phyloP scores from a whole-genome alignment of 2,797 vertebrate species.

The Spheniscus humboldti region DNA sequence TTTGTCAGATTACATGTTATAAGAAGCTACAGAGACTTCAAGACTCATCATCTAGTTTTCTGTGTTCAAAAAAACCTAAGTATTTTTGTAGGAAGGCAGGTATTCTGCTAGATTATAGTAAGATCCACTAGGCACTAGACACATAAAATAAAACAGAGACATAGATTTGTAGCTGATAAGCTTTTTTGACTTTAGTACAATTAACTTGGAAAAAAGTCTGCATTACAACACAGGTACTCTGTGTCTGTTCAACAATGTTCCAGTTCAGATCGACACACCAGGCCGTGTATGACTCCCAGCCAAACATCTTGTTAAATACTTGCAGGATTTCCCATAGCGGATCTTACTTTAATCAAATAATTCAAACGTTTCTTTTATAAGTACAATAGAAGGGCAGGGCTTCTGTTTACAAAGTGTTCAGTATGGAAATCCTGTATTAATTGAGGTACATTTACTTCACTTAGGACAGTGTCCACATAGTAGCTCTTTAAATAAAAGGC shows the following conservation, averaged over 20 bases:
- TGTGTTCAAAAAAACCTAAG: rapidly evolving
- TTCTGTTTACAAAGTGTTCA: conserved; percentile 62
- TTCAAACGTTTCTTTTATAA: conserved; percentile 50
- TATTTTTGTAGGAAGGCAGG: neutral
- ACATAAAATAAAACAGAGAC: neutral
- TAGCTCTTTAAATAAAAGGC: conserved; percentile 32
- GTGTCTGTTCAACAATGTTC: neutral
- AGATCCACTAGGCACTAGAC: neutral
- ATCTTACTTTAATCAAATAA: conserved; percentile 67
- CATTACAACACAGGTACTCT: neutral
- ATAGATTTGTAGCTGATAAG: neutral
- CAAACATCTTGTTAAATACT: conserved; percentile 58
- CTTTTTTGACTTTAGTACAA: neutral
- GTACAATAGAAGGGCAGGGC: conserved; percentile 63
- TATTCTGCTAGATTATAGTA: neutral
- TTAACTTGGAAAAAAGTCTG: neutral
- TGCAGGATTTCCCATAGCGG: conserved; percentile 62
- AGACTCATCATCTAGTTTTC: neutral
- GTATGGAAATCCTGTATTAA: conserved; percentile 65
- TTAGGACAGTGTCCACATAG: conserved; percentile 10
- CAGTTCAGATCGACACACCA: neutral
- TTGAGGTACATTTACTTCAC: conserved; percentile 27
- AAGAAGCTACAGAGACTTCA: neutral
- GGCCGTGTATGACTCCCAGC: neutral
- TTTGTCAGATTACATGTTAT: neutral